Evolutionary conservation across 2,797 vertebrate species (phyloP), one percentile per base, ranked within the genome.

Genomic region (Ptychobarbus kaznakovi): DNA sequence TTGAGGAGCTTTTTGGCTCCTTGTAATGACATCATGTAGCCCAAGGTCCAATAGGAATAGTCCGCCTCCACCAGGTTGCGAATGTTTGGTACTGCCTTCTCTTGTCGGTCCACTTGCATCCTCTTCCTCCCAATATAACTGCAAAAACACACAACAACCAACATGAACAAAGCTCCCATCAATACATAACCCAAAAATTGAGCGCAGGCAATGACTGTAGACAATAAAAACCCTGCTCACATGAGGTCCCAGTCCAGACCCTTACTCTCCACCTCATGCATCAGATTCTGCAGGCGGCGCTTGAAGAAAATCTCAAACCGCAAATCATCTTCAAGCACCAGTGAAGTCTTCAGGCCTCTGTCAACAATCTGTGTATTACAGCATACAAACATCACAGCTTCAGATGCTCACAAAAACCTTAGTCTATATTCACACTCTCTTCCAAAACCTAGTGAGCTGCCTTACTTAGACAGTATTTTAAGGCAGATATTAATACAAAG

Each of bases 301-400:
- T 97, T 98, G 90, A 98, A 98, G 93, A 97, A 98, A 81, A 98
- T 92, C 93, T 98, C 97, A 6, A 98, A 98, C n/a, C 97, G 95
- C 58, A 98, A 91, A 86, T 98, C 97, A 0, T 98, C 97, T 91
- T 98, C 97, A 0, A 98, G 96, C 83, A 98, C 96, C 10, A 97
- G 92, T 0, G 96, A 96, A 3, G 92, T 93, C 75, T 90, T 79
- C 83, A 98, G 90, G 1, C 93, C 91, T 22, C 94, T 93, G 49
- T 96, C 95, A 13, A 92, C 95, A 6, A 97, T 91, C 97, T 98
- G 83, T 7, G 15, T 42, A 35, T 7, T 49, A 80, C 16, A 72
- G 6, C 13, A 78, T 20, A 49, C 18, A 32, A 5, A 20, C 10
- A 73, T 15, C 2, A 72, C 10, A 28, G 13, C 4, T 1, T 74